Percentiles rank a stretch among this genome's conserved stretches.
These are phyloP conservation scores for Macropus fuliginosus DNA, from an alignment of 2,797 vertebrate species.

Conservation along the genomic window DNA sequence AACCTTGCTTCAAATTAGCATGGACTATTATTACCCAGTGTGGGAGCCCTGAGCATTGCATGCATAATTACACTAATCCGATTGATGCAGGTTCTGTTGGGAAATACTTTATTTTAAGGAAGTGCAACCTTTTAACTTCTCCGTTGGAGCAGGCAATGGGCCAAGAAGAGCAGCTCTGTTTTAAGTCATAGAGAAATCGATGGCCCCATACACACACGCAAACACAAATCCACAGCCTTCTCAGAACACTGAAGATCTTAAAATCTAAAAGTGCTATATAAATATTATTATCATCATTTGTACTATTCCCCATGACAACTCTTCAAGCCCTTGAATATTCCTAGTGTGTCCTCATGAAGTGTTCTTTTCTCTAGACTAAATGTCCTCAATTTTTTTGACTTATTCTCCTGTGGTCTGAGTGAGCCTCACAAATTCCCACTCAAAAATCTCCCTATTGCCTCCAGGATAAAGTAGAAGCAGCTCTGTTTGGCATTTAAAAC, in stretches of 20 bases:
- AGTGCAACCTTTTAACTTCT: slow-evolving; percentile 76
- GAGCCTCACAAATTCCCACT: not conserved
- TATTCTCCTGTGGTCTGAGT: not conserved
- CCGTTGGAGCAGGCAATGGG: slow-evolving; percentile 29
- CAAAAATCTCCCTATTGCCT: not conserved
- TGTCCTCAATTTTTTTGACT: not conserved
- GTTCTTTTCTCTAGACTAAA: not conserved
- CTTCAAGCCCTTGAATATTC: not conserved
- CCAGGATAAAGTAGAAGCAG: not conserved
- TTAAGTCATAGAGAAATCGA: slow-evolving; percentile 31
- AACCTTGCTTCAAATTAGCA: slow-evolving; percentile 28
- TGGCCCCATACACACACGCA: not conserved
- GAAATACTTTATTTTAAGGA: slow-evolving; percentile 78
- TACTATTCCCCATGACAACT: not conserved
- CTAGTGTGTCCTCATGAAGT: not conserved
- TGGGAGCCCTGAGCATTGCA: slow-evolving; percentile 31
- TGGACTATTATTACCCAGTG: slow-evolving; percentile 31
- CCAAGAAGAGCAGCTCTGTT: slow-evolving; percentile 50
- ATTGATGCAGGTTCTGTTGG: slow-evolving; percentile 65
- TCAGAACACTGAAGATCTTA: not conserved
- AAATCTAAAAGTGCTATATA: not conserved
- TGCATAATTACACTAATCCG: slow-evolving; percentile 5
- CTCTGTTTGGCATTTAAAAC: not conserved
- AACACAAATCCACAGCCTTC: slow-evolving; percentile 31
- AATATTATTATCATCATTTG: not conserved